Conservation (phyloP, 2,888 invertebrate genomes). For the Buathra laborator region DNA sequence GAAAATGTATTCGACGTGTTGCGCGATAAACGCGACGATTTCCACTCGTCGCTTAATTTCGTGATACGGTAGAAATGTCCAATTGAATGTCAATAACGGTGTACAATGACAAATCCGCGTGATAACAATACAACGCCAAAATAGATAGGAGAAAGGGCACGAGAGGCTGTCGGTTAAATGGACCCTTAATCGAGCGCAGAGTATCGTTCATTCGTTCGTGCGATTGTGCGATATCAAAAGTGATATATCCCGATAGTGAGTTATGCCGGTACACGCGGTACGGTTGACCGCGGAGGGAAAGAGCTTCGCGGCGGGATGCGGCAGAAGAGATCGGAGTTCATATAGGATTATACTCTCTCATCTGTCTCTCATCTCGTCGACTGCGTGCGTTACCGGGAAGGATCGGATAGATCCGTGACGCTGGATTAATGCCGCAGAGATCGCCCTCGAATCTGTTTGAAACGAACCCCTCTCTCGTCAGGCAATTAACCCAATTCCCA, state of each 20-base stretch:
- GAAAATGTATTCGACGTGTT: no score
- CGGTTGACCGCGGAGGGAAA: constrained; percentile 45
- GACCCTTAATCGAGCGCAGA: constrained; percentile 18
- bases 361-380: neutral
- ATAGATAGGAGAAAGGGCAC: constrained; percentile 30
- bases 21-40: no score
- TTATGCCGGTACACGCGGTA: constrained; percentile 54
- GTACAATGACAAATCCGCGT: no score
- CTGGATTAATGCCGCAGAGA: constrained; percentile 16
- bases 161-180: constrained; percentile 1
- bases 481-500: constrained; percentile 7
- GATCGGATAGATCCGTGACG: constrained; percentile 5
- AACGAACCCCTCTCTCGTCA: neutral
- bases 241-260: constrained; percentile 43
- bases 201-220: constrained; percentile 26
- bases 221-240: neutral
- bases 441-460: constrained; percentile 7
- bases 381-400: neutral
- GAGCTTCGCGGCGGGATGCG: constrained; percentile 3
- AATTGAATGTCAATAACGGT: constrained; percentile 40
- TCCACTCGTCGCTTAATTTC: no score
- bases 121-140: constrained; percentile 28
- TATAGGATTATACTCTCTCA: neutral
- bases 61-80: no score
- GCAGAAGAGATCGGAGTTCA: neutral